phyloP scores from a whole-genome alignment of 2,888 invertebrate species.

The Cancer borealis region DNA sequence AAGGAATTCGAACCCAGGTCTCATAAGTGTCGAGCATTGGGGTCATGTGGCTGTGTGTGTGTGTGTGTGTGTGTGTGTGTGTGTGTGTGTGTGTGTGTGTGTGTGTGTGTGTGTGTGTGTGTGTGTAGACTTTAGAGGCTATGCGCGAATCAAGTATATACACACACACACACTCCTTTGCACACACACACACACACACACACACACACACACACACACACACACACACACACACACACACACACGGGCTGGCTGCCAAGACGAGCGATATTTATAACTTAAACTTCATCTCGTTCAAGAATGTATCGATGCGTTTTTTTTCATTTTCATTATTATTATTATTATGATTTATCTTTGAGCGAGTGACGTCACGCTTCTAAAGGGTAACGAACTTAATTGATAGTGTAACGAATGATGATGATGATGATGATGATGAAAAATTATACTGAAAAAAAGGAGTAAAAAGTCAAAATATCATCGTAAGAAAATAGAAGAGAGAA shows the following conservation, averaged over 20 bases:
- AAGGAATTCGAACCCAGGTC: too few relatives aligned
- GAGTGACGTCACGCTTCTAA: not conserved
- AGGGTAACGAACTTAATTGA: not conserved
- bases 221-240: slow-evolving; percentile 46
- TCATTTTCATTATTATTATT: not conserved
- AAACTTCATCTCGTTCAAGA: not conserved
- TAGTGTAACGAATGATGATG: not conserved
- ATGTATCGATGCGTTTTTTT: not conserved
- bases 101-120: too few relatives aligned
- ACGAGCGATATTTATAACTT: not conserved
- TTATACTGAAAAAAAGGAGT: not conserved
- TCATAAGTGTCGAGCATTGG: too few relatives aligned
- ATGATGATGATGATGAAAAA: not conserved
- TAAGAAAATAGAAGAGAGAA: too few relatives aligned
- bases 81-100: too few relatives aligned
- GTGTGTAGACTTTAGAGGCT: not conserved
- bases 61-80: too few relatives aligned
- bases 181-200: slow-evolving; percentile 35
- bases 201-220: slow-evolving; percentile 47
- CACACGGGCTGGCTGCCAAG: not conserved
- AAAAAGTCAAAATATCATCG: too few relatives aligned
- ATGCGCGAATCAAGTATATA: not conserved
- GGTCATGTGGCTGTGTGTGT: too few relatives aligned
- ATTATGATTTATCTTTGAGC: not conserved
- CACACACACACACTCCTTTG: too few relatives aligned